phyloP scores from a whole-genome alignment of 2,797 vertebrate genomes.

The Peromyscus attwateri region DNA sequence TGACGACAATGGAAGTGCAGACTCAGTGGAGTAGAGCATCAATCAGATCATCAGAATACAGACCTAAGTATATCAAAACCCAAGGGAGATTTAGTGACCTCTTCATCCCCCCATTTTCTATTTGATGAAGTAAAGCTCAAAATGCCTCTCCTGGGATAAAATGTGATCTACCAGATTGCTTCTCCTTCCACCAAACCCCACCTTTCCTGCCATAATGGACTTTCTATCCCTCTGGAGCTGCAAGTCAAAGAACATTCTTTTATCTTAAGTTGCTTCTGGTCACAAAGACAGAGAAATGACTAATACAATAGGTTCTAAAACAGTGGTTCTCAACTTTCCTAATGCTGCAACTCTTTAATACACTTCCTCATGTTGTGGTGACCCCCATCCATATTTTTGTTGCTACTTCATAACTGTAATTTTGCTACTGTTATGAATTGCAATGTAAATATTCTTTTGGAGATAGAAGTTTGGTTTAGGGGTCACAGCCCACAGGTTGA shows the following conservation, averaged over 20 bases:
- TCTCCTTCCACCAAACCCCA: neutral
- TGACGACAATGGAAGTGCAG: conserved; percentile 1
- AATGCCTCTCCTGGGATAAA: neutral
- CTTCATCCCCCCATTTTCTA: neutral
- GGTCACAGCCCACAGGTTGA: neutral
- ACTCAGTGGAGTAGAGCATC: neutral
- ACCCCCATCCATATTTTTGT: neutral
- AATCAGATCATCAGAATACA: neutral
- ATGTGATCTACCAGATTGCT: neutral
- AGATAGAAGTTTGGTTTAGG: neutral
- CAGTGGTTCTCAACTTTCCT: neutral
- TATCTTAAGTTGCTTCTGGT: neutral
- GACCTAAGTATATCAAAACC: neutral
- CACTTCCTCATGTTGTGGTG: neutral
- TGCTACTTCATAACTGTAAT: neutral
- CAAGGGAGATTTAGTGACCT: conserved; percentile 5
- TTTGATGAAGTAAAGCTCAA: neutral
- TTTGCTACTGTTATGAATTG: neutral
- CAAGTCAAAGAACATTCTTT: neutral
- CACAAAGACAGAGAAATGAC: neutral
- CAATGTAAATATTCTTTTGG: neutral
- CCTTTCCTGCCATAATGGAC: neutral
- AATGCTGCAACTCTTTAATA: neutral
- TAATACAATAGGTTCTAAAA: neutral
- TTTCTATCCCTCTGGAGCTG: neutral